Conservation (phyloP, 2,888 invertebrate species). For the Poecilobothrus nobilitatus region DNA sequence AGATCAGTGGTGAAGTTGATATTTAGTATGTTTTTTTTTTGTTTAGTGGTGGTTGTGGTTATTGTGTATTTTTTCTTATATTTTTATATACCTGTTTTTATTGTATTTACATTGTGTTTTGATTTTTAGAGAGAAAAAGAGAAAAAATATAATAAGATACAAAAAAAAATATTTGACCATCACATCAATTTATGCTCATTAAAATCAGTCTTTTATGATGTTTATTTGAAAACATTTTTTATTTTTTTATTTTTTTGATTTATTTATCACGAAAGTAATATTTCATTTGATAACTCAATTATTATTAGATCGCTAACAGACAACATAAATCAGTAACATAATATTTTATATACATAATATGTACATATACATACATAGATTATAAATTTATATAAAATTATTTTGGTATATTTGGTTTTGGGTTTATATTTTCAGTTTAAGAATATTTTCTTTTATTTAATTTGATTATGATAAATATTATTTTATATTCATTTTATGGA, state of each 20-base stretch:
- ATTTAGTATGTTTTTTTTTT: neutral
- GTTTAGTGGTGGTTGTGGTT: neutral
- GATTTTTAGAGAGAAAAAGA: neutral
- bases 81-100: neutral
- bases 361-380: too few relatives aligned
- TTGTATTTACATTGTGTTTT: neutral
- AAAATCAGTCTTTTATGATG: conserved; percentile 8
- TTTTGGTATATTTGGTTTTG: too few relatives aligned
- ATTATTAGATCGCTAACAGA: neutral
- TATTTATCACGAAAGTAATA: conserved; percentile 9
- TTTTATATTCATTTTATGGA: too few relatives aligned
- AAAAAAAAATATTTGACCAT: neutral
- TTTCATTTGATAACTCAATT: conserved; percentile 10
- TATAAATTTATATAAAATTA: too few relatives aligned
- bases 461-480: too few relatives aligned
- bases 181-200: conserved; percentile 11
- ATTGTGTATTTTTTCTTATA: too few relatives aligned
- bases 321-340: neutral
- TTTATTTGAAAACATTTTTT: neutral
- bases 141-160: neutral
- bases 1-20: neutral
- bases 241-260: neutral
- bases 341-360: too few relatives aligned
- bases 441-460: too few relatives aligned
- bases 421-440: too few relatives aligned